These are phyloP conservation scores for Montipora capricornis DNA, from an alignment of 64 coral and sea anemone species.

Conservation along the genomic window DNA sequence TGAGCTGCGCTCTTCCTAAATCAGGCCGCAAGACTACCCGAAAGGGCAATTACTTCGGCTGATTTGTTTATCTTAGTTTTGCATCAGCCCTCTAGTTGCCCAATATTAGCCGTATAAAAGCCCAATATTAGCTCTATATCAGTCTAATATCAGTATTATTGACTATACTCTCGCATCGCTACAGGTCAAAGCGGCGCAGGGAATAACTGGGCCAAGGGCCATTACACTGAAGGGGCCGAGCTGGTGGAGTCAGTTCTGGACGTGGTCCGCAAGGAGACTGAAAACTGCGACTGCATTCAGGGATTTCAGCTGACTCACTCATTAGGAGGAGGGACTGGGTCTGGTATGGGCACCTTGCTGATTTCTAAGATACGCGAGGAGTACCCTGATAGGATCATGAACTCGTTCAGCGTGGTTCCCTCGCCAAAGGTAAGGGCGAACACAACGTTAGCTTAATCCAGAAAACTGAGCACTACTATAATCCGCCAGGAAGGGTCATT, in stretches of 20 bases:
- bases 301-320: constrained; percentile 75
- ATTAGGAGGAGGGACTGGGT: constrained; percentile 69
- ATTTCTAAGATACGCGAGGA: constrained; percentile 79
- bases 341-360: constrained; percentile 68
- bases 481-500: no score
- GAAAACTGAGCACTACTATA: no score
- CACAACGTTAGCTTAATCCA: no score
- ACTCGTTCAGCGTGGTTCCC: constrained; percentile 68
- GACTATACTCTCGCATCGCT: background rate
- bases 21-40: no score
- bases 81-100: no score
- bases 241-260: constrained; percentile 66
- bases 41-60: no score
- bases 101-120: no score
- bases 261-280: constrained; percentile 66
- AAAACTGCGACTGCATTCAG: constrained; percentile 73
- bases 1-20: no score
- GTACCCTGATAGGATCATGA: constrained; percentile 77
- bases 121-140: background rate
- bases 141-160: background rate
- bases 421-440: constrained; percentile 52
- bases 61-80: no score
- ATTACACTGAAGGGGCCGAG: constrained; percentile 75
- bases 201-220: constrained; percentile 78
- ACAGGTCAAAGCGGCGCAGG: constrained; percentile 70